These are phyloP conservation scores for Agrochola litura DNA, from an alignment of 2,888 invertebrate species.

Conservation along the genomic window DNA sequence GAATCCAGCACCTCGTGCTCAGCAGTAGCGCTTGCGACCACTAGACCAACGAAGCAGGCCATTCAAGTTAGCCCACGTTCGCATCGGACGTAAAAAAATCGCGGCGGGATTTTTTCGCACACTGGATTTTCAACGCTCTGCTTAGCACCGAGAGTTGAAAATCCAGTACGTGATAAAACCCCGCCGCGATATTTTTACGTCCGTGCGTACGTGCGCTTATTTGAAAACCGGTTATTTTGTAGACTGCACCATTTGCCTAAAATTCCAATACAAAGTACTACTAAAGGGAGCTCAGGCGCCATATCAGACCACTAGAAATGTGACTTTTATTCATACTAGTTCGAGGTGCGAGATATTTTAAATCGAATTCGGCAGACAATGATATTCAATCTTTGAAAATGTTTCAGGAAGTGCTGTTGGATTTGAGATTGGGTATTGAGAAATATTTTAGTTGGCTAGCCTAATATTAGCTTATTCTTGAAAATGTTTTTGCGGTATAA, in stretches of 20 bases:
- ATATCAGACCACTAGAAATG: slow-evolving; percentile 72
- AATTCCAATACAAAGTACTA: slow-evolving; percentile 79
- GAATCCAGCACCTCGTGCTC: background rate
- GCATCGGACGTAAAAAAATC: too few species aligned
- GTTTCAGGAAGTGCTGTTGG: slow-evolving; percentile 62
- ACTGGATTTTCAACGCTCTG: too few species aligned
- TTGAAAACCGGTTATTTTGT: slow-evolving; percentile 75
- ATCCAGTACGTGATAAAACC: too few species aligned
- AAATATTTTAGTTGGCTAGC: slow-evolving; percentile 5
- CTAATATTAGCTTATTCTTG: background rate
- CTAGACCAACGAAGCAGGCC: slow-evolving; percentile 42
- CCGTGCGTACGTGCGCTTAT: too few species aligned
- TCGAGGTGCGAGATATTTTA: slow-evolving; percentile 71
- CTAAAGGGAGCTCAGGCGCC: slow-evolving; percentile 67
- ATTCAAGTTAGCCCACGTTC: slow-evolving; percentile 62
- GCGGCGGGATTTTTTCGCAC: too few species aligned
- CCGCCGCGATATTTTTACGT: too few species aligned
- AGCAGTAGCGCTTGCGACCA: background rate
- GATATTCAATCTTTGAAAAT: slow-evolving; percentile 71
- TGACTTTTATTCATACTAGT: slow-evolving; percentile 78
- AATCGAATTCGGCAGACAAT: slow-evolving; percentile 75
- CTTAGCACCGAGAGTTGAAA: too few species aligned
- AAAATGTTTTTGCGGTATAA: background rate
- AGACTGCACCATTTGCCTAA: slow-evolving; percentile 81
- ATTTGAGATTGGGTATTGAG: slow-evolving; percentile 5